Percentiles rank a stretch among this genome's conserved stretches.
phyloP scores from a whole-genome alignment of 2,888 invertebrate species.

The Sarcophaga carnaria region DNA sequence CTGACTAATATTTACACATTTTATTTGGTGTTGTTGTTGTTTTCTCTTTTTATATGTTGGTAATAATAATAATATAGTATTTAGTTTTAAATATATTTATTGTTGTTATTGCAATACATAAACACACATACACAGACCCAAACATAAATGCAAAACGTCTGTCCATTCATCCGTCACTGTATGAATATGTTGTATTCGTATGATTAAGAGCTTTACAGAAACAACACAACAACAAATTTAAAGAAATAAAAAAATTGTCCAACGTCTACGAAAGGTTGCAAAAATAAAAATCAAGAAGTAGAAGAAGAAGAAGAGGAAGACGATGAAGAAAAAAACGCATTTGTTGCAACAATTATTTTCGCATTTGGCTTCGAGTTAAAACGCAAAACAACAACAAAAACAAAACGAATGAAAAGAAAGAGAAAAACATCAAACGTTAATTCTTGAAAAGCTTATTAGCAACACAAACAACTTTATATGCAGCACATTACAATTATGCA shows the following conservation, averaged over 20 bases:
- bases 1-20: conserved; percentile 2
- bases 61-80: not conserved
- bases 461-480: conserved; percentile 51
- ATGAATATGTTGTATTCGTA: not conserved
- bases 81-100: conserved; percentile 6
- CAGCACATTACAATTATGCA: conserved; percentile 4
- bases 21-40: no score
- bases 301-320: no score
- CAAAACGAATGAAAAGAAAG: conserved; percentile 6
- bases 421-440: conserved; percentile 45
- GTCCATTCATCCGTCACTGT: not conserved
- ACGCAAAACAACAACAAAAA: conserved; percentile 36
- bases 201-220: conserved; percentile 21
- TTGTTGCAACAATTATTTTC: conserved; percentile 81
- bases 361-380: conserved; percentile 80
- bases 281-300: conserved; percentile 5
- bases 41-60: not conserved
- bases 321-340: conserved; percentile 43
- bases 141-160: not conserved
- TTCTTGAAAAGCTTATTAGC: conserved; percentile 72
- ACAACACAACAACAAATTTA: not conserved
- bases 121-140: no score
- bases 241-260: not conserved
- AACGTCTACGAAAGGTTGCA: conserved; percentile 38
- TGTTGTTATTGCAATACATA: not conserved